Conservation (phyloP, 1,140 invertebrate species). For the Lordiphosa clarofinis region DNA sequence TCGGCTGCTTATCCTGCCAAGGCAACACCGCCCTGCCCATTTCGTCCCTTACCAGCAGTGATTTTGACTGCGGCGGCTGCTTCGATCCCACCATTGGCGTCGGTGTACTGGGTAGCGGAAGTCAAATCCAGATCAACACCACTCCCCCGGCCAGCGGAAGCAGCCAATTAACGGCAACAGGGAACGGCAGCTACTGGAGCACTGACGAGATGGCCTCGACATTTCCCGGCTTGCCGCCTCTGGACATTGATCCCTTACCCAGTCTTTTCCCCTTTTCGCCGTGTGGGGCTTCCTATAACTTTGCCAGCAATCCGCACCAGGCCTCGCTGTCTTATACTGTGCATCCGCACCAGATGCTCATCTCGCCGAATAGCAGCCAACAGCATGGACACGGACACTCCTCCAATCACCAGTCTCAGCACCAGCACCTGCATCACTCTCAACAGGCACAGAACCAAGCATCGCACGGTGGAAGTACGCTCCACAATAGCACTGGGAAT, state of each 20-base stretch:
- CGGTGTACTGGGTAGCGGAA: constrained; percentile 38
- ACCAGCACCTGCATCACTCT: constrained; percentile 39
- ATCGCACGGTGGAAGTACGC: constrained; percentile 61
- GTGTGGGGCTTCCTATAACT: constrained; percentile 84
- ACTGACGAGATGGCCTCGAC: constrained; percentile 88
- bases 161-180: constrained; percentile 23
- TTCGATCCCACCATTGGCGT: constrained; percentile 74
- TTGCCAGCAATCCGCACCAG: constrained; percentile 80
- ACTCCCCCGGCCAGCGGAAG: constrained; percentile 49
- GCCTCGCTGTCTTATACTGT: constrained; percentile 81
- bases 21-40: constrained; percentile 74
- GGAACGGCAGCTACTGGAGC: constrained; percentile 82
- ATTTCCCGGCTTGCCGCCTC: constrained; percentile 86
- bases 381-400: constrained; percentile 37
- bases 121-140: constrained; percentile 53
- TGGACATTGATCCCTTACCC: constrained; percentile 88
- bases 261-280: constrained; percentile 88
- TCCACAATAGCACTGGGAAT: constrained; percentile 49
- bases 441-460: constrained; percentile 58
- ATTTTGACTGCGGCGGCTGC: constrained; percentile 78
- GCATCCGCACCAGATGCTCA: constrained; percentile 80
- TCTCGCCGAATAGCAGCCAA: constrained; percentile 69
- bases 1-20: constrained; percentile 78
- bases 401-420: constrained; percentile 36
- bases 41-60: constrained; percentile 69